Conservation (phyloP, 2,113 vertebrate genomes). For the Leptobrachium ailaonicum region DNA sequence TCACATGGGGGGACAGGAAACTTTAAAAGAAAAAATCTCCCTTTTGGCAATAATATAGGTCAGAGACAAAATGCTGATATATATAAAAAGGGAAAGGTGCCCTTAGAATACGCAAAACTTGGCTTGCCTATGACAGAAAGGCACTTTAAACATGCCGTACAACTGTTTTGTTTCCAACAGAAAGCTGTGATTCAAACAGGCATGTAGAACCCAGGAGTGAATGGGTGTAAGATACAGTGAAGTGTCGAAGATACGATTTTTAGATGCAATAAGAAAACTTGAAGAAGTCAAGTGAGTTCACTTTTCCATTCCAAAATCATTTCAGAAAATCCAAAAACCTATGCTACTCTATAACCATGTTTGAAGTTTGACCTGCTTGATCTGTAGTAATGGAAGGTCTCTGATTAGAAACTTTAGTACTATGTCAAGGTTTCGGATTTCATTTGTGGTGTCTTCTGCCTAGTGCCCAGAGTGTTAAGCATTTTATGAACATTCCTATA, state of each 20-base stretch:
- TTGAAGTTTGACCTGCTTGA: slow-evolving; percentile 35
- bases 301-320: neutral
- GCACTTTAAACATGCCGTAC: no score
- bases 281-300: neutral
- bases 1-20: no score
- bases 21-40: no score
- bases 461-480: slow-evolving; percentile 47
- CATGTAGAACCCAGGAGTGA: slow-evolving; percentile 31
- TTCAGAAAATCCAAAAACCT: slow-evolving; percentile 13
- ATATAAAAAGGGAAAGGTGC: no score
- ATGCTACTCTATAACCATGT: slow-evolving; percentile 23
- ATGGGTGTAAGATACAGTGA: slow-evolving; percentile 5
- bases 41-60: no score
- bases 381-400: slow-evolving; percentile 38
- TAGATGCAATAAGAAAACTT: neutral
- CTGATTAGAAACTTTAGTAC: slow-evolving; percentile 38
- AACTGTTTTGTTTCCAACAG: no score
- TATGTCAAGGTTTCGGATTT: slow-evolving; percentile 40
- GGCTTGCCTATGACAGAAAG: no score
- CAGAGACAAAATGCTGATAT: no score
- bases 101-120: no score
- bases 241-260: neutral
- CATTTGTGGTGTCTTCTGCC: slow-evolving; percentile 48
- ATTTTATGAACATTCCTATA: slow-evolving; percentile 48
- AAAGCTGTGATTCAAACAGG: no score